A percentile compares a stretch with the other conserved stretches of the same genome.
Conservation (phyloP, 2,113 vertebrate species). For the Leucoraja erinaceus region DNA sequence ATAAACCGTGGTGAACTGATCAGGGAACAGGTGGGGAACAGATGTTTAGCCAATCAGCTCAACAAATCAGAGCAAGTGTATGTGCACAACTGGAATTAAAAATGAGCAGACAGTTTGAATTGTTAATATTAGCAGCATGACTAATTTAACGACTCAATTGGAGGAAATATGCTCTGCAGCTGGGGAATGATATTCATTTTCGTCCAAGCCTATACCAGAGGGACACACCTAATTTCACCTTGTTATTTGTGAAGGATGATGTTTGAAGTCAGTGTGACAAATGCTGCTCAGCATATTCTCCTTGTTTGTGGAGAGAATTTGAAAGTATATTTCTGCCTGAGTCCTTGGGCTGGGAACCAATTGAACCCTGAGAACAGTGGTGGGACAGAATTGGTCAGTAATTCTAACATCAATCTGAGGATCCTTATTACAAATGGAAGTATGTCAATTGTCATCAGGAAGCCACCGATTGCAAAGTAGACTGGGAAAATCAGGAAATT, state of each 20-base stretch:
- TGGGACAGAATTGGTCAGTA: neutral
- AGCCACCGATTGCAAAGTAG: neutral
- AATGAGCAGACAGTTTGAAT: slow-evolving; percentile 24
- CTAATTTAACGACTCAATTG: slow-evolving; percentile 2
- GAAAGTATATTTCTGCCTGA: neutral
- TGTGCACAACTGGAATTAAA: neutral
- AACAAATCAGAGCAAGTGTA: neutral
- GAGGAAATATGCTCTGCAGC: slow-evolving; percentile 23
- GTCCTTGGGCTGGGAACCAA: neutral
- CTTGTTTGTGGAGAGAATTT: neutral
- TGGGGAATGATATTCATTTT: neutral
- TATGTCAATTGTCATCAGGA: neutral
- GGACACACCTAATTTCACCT: slow-evolving; percentile 5
- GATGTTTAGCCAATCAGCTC: slow-evolving; percentile 11
- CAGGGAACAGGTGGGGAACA: neutral
- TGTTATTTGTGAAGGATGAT: neutral
- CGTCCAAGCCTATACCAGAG: neutral
- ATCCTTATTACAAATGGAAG: slow-evolving; percentile 1
- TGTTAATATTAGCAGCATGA: slow-evolving; percentile 13
- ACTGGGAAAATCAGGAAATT: neutral
- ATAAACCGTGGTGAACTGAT: neutral
- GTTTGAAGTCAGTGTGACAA: neutral
- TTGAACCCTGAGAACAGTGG: neutral
- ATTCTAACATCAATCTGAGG: neutral
- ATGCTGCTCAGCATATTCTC: neutral